Evolutionary conservation across 2,888 invertebrate species (phyloP), one percentile per base, ranked within the genome.

Genomic region (Ochropacha duplaris): DNA sequence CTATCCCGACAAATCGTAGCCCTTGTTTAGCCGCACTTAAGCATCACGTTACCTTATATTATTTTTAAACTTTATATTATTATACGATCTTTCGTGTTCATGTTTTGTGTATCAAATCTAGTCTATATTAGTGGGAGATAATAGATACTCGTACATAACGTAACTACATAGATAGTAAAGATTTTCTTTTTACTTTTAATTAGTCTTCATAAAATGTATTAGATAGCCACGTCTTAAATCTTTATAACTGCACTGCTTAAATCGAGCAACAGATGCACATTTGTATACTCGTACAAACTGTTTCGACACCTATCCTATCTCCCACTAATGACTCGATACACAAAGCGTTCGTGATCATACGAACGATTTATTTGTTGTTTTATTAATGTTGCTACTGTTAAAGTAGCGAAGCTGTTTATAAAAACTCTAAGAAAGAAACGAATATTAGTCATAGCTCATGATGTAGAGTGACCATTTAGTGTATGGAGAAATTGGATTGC

Each of bases 401-500:
- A 44, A 44, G 44, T 44, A 44, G 44, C 44, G 5, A 9, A 19
- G 19, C 14, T 44, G 39, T 36, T 36, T 39, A 44, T 44, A 44
- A 19, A 44, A 44, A n/a, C n/a, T 19, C 2, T 11, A 4, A 26
- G 26, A 26, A 39, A 69, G 57, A 57, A 59, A 59, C 57, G 56
- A 59, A 68, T 66, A 66, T 72, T 66, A 68, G 60, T 69, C 65
- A 66, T 59, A 60, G 62, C 62, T 71, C 65, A 72, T 73, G 57
- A 63, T 65, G 50, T 60, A 55, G 70, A 78, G 73, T 77, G 83
- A 78, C 79, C 80, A 72, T 78, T 65, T 71, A 68, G 51, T 68
- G 66, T 72, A 74, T 12, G 72, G 71, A 73, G 72, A 82, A 87
- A 86, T 86, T 83, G 83, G 83, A 86, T 88, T 72, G 60, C 87